Base-by-base conservation (phyloP, 2,113 vertebrate species). In the Muscicapa adusta region DNA sequence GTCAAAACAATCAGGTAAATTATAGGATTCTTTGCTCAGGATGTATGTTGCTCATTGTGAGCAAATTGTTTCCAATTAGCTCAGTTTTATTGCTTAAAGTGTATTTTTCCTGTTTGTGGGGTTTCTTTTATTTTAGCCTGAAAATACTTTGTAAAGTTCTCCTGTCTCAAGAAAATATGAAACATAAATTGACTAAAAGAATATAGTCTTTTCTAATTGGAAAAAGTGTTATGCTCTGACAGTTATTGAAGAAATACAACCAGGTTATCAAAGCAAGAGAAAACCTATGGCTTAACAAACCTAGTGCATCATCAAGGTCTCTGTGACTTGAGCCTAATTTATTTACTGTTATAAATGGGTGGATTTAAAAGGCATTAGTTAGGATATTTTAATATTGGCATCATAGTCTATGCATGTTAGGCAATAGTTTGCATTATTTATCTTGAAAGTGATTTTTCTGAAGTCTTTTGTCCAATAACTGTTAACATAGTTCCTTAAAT, bases 1-100 rank as follows among this genome's bases (percentile, higher is more conserved):
- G 97, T 99, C 85, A 99, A 99, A 96, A 98, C 98, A 40, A 99
- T 99, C 88, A 99, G 99, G 99, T 99, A 97, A 89, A 8, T 78
- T 9, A 43, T 17, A 62, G 63, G 17, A 23, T 77, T 78, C n/a
- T 88, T 60, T 83, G 26, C 26, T 75, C 14, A 26, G 50, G 18
- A 43, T 45, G 4, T 45, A 25, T 2, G 9, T 79, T 51, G 9
- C 40, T 78, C 18, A 62, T 34, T 76, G 23, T 25, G 7, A 67
- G 10, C 15, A 82, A 72, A 88, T 12, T 0, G 0, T 23, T 88
- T 65, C 43, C 23, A 23, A 13, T 60, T 31, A 66, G 26, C 10
- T 18, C 12, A n/a, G 23, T 45, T 79, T 50, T 79, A 67, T 20
- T 51, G 40, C 26, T 81, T 38, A n/a, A 84, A 45, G 14, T 85